Evolutionary conservation across 2,888 invertebrate genomes (phyloP), one percentile per base, ranked within the genome.

Genomic region (Tridacna gigas): DNA sequence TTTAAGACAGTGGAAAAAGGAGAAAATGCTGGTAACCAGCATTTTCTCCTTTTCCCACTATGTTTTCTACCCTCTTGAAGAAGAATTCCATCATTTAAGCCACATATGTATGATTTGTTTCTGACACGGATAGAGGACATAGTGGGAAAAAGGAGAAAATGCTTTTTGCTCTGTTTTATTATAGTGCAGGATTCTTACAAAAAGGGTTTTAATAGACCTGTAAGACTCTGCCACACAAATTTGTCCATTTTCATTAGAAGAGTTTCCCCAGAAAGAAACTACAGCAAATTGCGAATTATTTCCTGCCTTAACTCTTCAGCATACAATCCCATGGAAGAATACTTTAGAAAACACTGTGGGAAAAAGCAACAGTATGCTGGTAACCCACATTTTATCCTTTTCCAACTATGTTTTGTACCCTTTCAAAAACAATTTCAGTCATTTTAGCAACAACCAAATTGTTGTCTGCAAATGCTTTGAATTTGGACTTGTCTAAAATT

Each of bases 261-360:
- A 63, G n/a, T 63, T 71, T 47, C 71, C n/a, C 26, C 48, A 12
- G 71, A 71, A 28, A 69, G 26, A 47, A 47, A 13, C 20, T 48
- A 51, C 71, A 51, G 37, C 71, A 71, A 51, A 71, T 71, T 71
- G 71, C 51, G n/a, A 71, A 71, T 71, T 71, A 71, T 37, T 37
- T 37, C 37, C 7, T 37, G 37, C 37, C 37, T 37, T 7, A 37
- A 37, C 37, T 37, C 37, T 37, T 37, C 7, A 37, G 3, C 37
- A 7, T 7, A 37, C 37, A 37, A 37, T 37, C 37, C 37, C 7
- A 7, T 37, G 2, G 37, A 37, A 7, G 37, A 37, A 37, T 37
- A 37, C 37, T 37, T 37, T 37, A 4, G 37, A 37, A 37, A 37
- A 37, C 37, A 37, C 37, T 37, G 37, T 37, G 37, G 37, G 37